These are phyloP conservation scores for Athene cunicularia DNA, from an alignment of 2,113 vertebrate genomes.

Conservation along the genomic window DNA sequence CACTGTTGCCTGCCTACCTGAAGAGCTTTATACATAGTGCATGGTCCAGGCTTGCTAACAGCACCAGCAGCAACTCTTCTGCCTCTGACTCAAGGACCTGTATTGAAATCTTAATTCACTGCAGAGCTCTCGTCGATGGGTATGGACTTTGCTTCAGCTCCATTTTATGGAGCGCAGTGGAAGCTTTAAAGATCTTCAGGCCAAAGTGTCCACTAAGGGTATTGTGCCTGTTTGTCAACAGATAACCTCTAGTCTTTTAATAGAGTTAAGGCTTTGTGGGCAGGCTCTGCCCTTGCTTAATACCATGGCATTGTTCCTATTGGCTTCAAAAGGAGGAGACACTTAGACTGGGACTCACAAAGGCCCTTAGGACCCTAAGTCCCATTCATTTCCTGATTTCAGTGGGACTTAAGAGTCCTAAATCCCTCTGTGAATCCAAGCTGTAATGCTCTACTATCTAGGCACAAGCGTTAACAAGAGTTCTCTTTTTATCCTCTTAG, in stretches of 20 bases:
- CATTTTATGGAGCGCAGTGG: neutral
- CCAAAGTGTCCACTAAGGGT: neutral
- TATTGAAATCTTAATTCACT: slow-evolving; percentile 13
- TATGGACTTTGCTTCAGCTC: slow-evolving; percentile 19
- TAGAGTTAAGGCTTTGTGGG: slow-evolving; percentile 1
- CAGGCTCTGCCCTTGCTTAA: slow-evolving; percentile 19
- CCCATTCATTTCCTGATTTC: slow-evolving; percentile 63
- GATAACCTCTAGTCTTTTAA: slow-evolving; percentile 27
- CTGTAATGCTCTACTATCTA: slow-evolving; percentile 52
- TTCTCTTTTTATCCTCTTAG: slow-evolving; percentile 64
- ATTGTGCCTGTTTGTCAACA: slow-evolving; percentile 35
- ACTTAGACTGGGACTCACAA: neutral
- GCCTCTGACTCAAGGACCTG: neutral
- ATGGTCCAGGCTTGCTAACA: neutral
- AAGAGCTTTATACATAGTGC: neutral
- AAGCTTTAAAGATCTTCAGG: neutral
- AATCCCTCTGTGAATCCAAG: slow-evolving; percentile 62
- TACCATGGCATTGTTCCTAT: slow-evolving; percentile 35
- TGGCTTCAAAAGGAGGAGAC: slow-evolving; percentile 40
- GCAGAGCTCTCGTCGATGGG: neutral
- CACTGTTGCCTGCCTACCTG: neutral
- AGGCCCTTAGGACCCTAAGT: slow-evolving; percentile 24
- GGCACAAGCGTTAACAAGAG: slow-evolving; percentile 52
- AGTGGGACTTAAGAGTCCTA: slow-evolving; percentile 49
- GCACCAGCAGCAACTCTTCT: neutral